Evolutionary conservation across 2,888 invertebrate species (phyloP), one percentile per base, ranked within the genome.

Genomic region (Scaptomyza parva): DNA sequence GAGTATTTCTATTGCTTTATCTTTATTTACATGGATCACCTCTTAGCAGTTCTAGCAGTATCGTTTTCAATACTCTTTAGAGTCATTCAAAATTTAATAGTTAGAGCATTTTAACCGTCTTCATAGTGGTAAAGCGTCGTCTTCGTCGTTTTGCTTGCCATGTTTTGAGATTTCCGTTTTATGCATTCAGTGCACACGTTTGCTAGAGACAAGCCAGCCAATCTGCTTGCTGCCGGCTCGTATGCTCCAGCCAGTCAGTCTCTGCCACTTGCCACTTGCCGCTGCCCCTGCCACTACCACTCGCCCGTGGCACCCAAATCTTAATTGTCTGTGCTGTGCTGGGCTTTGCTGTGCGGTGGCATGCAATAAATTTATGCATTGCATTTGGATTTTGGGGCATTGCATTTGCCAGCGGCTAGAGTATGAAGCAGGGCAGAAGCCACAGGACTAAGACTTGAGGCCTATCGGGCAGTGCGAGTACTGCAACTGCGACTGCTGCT

Each of bases 351-450:
- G 47, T 51, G 54, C 65, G 59, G 57, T 68, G 83, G 70, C 79
- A 76, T 73, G 79, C 69, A 62, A 87, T 87, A 87, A 87, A 83
- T 87, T 83, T 83, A 86, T 83, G 82, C 82, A 82, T 87, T 82
- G 86, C 88, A 87, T 82, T 87, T 67, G 76, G 68, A 85, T 87
- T 87, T 83, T 54, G 71, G 64, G 50, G 47, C 59, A 64, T 61
- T 63, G 61, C 66, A 57, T 52, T 55, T n/a, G 45, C 54, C 41
- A 50, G 12, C 39, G 40, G 43, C 37, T 17, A 33, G 30, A 12
- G 53, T 14, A 12, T 24, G 33, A n/a, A n/a, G n/a, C 5, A 51
- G 54, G 18, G 37, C 2, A 50, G 17, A 30, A 33, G 17, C 20
- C 20, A 53, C 14, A 58, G 28, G 28, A 30, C 24, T 43, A n/a